phyloP scores from a whole-genome alignment of 2,113 vertebrate genomes.

The Ammodramus savannarum region DNA sequence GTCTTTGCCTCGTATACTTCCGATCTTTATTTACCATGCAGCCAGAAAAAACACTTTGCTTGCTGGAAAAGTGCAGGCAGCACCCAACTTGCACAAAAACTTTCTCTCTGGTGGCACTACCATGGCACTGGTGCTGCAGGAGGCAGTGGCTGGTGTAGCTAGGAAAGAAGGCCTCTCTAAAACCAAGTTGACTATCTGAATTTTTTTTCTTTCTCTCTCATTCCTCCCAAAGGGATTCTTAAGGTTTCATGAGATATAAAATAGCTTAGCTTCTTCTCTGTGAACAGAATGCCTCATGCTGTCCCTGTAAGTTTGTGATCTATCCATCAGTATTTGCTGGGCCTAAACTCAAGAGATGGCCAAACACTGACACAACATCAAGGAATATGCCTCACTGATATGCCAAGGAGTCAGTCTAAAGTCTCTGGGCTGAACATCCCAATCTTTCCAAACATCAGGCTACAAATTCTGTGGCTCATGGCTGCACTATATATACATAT shows the following conservation, averaged over 20 bases:
- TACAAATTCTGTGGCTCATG: not conserved
- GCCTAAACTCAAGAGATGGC: not conserved
- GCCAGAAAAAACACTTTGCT: not conserved
- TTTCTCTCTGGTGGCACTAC: not conserved
- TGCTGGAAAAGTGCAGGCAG: not conserved
- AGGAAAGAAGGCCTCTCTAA: not conserved
- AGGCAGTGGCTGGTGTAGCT: not conserved
- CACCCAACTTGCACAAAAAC: not conserved
- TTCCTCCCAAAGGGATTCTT: not conserved
- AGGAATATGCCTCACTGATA: not conserved
- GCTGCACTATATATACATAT: not conserved
- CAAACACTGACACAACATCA: not conserved
- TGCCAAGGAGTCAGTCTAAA: not conserved
- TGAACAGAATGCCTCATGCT: not conserved
- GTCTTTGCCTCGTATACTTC: not conserved
- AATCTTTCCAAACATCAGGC: not conserved
- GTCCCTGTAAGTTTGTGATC: not conserved
- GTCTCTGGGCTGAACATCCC: not conserved
- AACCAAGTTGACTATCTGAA: not conserved
- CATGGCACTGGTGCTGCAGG: not conserved
- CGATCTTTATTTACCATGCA: not conserved
- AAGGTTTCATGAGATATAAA: not conserved
- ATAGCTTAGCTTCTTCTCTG: not conserved
- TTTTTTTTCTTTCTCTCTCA: not conserved
- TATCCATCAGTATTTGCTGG: fast-evolving